Percentiles rank a stretch among this genome's conserved stretches.
Evolutionary conservation across 2,888 invertebrate species (phyloP).

Genomic region (Uropetala carovei): DNA sequence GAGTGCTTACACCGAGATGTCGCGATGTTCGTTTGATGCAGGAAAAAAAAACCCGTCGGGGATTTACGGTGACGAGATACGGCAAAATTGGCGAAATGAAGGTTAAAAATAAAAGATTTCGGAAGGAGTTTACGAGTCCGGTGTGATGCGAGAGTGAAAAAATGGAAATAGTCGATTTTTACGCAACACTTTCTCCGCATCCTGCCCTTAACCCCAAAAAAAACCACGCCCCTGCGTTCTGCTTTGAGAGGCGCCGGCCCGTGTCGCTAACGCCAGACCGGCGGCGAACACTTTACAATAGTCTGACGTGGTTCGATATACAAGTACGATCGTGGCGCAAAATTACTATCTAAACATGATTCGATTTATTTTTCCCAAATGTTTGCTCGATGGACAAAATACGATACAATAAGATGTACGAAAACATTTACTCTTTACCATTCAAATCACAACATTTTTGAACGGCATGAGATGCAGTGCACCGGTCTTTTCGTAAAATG

Average conservation of each 20-base stretch:
- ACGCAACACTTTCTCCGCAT: slow-evolving; percentile 41
- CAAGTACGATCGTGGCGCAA: too few species aligned
- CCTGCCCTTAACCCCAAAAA: slow-evolving; percentile 56
- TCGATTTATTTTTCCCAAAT: too few species aligned
- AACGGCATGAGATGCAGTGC: too few species aligned
- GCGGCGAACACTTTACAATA: neutral
- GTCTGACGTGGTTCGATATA: neutral
- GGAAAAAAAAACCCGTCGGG: neutral
- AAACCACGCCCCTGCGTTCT: neutral
- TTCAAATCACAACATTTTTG: too few species aligned
- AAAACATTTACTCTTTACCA: too few species aligned
- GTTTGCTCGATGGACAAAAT: too few species aligned
- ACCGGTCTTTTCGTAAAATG: too few species aligned
- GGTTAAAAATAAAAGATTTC: neutral
- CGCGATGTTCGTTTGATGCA: neutral
- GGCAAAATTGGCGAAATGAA: neutral
- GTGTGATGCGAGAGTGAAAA: neutral
- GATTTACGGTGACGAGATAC: neutral
- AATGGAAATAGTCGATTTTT: slow-evolving; percentile 12
- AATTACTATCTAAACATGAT: too few species aligned
- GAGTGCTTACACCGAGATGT: neutral
- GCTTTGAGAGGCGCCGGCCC: neutral
- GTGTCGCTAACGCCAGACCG: neutral
- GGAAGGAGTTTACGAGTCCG: neutral
- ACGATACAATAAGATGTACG: too few species aligned